These are phyloP conservation scores for Trypoxylus dichotomus DNA, from an alignment of 1,140 invertebrate species.

Conservation along the genomic window DNA sequence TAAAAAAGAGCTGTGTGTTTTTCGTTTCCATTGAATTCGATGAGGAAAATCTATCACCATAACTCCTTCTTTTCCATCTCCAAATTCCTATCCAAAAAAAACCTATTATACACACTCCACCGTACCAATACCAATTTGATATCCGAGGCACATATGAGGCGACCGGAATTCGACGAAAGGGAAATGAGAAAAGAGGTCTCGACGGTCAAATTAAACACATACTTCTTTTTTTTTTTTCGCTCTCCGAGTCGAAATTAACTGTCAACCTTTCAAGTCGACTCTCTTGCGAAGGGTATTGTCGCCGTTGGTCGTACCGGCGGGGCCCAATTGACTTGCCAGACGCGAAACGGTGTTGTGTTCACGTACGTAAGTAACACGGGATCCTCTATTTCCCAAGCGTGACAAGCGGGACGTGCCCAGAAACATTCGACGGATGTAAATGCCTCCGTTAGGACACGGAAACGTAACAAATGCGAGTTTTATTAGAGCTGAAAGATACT, in stretches of 20 bases:
- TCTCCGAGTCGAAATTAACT: neutral
- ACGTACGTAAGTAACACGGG: too few relatives aligned
- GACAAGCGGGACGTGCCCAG: neutral
- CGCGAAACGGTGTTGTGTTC: neutral
- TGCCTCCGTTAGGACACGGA: too few relatives aligned
- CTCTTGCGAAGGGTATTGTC: too few relatives aligned
- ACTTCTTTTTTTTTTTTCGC: neutral
- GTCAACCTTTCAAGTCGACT: neutral
- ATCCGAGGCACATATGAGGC: neutral
- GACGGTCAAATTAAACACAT: constrained; percentile 3
- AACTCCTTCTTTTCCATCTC: too few relatives aligned
- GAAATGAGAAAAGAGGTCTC: constrained; percentile 6
- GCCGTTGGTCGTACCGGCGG: too few relatives aligned
- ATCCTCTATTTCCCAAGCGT: neutral
- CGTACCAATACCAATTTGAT: neutral
- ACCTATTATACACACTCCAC: too few relatives aligned
- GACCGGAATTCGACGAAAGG: neutral
- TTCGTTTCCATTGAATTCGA: too few relatives aligned
- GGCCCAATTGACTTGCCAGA: neutral
- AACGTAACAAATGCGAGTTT: too few relatives aligned
- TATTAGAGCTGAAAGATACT: too few relatives aligned
- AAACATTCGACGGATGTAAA: neutral
- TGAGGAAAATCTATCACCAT: too few relatives aligned
- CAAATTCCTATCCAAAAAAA: too few relatives aligned
- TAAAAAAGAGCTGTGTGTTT: too few relatives aligned